A percentile compares a stretch with the other conserved stretches of the same genome.
phyloP scores from a whole-genome alignment of 2,113 vertebrate species.

The Dermatemys mawii region DNA sequence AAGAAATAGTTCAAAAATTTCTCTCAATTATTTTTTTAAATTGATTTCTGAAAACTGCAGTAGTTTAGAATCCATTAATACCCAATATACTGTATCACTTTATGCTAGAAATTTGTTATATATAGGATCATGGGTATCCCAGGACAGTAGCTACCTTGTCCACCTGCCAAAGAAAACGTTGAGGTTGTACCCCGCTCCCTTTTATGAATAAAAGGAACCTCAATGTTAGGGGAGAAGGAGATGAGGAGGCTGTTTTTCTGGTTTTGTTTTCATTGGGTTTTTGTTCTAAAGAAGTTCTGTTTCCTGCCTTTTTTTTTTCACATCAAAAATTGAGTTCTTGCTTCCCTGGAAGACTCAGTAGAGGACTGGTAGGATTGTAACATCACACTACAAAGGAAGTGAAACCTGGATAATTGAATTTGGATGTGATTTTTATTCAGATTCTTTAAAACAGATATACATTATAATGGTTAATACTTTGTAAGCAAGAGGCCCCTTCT shows the following conservation, averaged over 20 bases:
- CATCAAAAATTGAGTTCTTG: not conserved
- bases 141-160: fast-evolving
- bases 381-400: not conserved
- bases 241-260: not conserved
- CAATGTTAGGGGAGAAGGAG: not conserved
- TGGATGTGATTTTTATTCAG: not conserved
- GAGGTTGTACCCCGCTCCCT: not conserved
- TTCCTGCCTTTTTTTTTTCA: not conserved
- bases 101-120: not conserved
- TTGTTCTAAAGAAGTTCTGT: not conserved
- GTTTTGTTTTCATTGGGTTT: not conserved
- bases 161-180: not conserved
- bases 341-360: not conserved
- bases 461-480: not conserved
- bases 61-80: not conserved
- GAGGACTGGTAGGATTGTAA: not conserved
- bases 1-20: not conserved
- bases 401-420: not conserved
- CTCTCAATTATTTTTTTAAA: not conserved
- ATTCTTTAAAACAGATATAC: not conserved
- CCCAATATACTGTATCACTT: not conserved
- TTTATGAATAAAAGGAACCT: not conserved
- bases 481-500: not conserved
- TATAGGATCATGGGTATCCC: not conserved
- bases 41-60: not conserved